Evolutionary conservation across 2,113 vertebrate genomes (phyloP), one percentile per base, ranked within the genome.

Genomic region (Gorsachius goisagi): DNA sequence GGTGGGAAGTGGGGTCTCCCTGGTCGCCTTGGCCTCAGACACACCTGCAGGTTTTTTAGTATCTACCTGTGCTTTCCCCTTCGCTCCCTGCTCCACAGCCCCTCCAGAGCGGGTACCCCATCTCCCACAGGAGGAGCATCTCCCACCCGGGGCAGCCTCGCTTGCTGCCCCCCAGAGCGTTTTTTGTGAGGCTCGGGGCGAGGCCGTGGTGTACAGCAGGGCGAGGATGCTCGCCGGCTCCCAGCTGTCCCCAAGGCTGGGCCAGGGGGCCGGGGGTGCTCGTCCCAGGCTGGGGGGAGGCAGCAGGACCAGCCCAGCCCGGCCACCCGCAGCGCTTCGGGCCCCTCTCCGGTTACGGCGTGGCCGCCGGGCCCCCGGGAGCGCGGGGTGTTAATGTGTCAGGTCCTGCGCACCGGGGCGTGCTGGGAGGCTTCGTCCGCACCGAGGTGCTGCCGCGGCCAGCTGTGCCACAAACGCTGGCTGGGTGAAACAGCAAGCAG

Each of bases 101-200:
- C 33, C 47, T 35, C 53, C 0, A 1, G 32, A 85, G 19, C 1
- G 1, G 21, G 23, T 41, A 28, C 15, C 69, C 37, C 66, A 35
- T 44, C 44, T 85, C 17, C 14, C 5, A 58, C 3, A 0, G 47
- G 56, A 67, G 49, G 15, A 77, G 27, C 75, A 32, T 24, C 74
- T 39, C 63, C 62, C 26, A 12, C 49, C 12, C 0, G 0, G 86
- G 41, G 47, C 47, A 82, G 71, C 79, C 58, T 64, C 4, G 6
- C 56, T 60, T 0, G 0, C 39, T 76, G 81, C 78, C 68, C n/a
- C 79, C 69, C 58, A 10, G 63, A 0, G 0, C 18, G 45, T 82
- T 24, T 24, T 49, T 32, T 74, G 55, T 39, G 77, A 44, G 41
- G 41, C 41, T 15, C 41, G 41, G 41, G 0, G 33, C 16, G 28